Evolutionary conservation across 30 jellyfish, hydroid and myxozoan genomes (phyloP).

Genomic region (Turritopsis dohrnii): DNA sequence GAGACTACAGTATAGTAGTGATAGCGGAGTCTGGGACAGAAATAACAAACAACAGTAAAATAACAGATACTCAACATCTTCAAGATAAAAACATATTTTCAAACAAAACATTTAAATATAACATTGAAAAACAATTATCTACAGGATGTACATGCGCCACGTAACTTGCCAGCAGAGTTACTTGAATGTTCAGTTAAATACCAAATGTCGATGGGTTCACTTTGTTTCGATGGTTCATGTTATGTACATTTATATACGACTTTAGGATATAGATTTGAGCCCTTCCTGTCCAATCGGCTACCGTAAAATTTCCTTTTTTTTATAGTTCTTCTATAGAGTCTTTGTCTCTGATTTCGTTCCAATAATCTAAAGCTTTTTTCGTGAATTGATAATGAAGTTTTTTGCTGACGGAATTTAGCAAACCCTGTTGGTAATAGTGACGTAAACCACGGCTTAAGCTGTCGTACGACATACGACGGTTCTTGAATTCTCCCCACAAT

Average conservation of each 20-base stretch:
- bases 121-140: background rate
- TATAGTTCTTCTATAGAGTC: background rate
- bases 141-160: background rate
- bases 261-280: background rate
- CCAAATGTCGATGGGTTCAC: background rate
- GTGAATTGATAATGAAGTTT: slow-evolving; percentile 74
- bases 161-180: background rate
- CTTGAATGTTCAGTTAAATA: background rate
- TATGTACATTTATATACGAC: background rate
- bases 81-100: background rate
- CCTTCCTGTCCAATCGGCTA: background rate
- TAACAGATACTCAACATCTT: too few species aligned
- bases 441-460: slow-evolving; percentile 84
- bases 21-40: too few species aligned
- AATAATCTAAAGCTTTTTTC: slow-evolving; percentile 62
- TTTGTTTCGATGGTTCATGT: background rate
- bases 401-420: slow-evolving; percentile 56
- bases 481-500: slow-evolving; percentile 66
- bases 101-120: background rate
- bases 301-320: background rate
- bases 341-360: slow-evolving; percentile 34
- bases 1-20: too few species aligned
- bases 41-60: too few species aligned
- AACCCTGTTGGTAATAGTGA: slow-evolving; percentile 68
- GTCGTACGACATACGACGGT: slow-evolving; percentile 77